phyloP scores from a whole-genome alignment of 2,113 vertebrate species.

The Ammodytes dubius region DNA sequence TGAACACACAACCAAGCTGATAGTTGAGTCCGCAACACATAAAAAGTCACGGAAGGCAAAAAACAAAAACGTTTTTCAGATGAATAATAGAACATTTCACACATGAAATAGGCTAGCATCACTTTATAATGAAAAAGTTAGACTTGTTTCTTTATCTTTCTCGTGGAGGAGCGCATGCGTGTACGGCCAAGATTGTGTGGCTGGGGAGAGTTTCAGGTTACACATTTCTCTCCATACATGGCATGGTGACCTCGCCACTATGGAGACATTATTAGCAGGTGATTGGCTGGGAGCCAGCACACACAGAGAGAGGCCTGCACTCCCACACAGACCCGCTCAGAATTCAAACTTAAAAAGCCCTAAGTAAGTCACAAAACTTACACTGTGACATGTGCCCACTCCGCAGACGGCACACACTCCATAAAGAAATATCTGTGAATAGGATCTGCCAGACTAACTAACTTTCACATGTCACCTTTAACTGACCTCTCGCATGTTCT shows the following conservation, averaged over 20 bases:
- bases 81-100: not conserved
- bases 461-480: constrained; percentile 81
- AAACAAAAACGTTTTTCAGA: not conserved
- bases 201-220: constrained; percentile 70
- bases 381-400: not conserved
- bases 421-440: not conserved
- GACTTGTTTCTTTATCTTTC: constrained; percentile 5
- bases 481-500: constrained; percentile 77
- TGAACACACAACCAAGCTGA: constrained; percentile 40
- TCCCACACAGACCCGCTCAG: constrained; percentile 20
- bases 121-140: not conserved
- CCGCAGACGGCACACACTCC: not conserved
- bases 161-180: not conserved
- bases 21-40: not conserved
- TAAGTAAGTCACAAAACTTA: constrained; percentile 29
- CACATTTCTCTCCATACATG: constrained; percentile 83
- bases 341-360: constrained; percentile 42
- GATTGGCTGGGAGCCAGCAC: constrained; percentile 78
- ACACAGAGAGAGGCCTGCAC: constrained; percentile 49
- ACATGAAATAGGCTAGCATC: not conserved
- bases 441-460: not conserved
- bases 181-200: constrained; percentile 28
- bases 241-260: constrained; percentile 73
- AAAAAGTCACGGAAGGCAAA: not conserved
- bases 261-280: constrained; percentile 84